phyloP scores from a whole-genome alignment of 2,113 vertebrate species.

The Alaudala cheleensis region DNA sequence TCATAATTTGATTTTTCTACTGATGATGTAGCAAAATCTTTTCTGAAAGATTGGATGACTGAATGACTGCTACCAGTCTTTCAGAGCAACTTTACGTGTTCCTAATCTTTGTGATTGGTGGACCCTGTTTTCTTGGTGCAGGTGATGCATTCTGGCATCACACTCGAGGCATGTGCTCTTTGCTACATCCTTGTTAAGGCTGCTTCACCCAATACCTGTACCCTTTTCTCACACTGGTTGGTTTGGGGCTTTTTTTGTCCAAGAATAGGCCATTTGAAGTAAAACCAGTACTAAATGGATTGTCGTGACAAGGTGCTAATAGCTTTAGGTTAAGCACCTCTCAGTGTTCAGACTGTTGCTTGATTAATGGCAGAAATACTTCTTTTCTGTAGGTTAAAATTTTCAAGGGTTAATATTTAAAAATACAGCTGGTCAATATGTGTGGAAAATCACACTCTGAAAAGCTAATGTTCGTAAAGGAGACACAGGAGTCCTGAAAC shows the following conservation, averaged over 20 bases:
- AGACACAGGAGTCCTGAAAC: background rate
- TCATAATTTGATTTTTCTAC: background rate
- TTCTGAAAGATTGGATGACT: background rate
- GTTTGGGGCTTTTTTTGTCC: background rate
- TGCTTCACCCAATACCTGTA: background rate
- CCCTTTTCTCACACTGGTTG: background rate
- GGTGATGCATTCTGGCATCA: background rate
- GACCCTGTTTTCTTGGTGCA: background rate
- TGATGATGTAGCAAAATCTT: background rate
- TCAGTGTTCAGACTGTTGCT: background rate
- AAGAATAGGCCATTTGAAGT: background rate
- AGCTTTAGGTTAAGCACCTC: background rate
- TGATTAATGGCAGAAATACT: background rate
- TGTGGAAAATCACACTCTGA: rapidly evolving
- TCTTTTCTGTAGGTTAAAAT: background rate
- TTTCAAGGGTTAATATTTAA: background rate
- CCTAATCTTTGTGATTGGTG: background rate
- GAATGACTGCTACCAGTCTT: background rate
- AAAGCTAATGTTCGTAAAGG: background rate
- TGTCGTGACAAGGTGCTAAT: background rate
- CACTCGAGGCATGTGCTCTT: too few species aligned
- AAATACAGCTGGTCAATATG: background rate
- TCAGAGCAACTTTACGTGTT: background rate
- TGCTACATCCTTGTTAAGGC: background rate
- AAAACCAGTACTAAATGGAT: background rate